A percentile compares a stretch with the other conserved stretches of the same genome.
phyloP scores from a whole-genome alignment of 2,888 invertebrate species.

The Parelbella ahira region DNA sequence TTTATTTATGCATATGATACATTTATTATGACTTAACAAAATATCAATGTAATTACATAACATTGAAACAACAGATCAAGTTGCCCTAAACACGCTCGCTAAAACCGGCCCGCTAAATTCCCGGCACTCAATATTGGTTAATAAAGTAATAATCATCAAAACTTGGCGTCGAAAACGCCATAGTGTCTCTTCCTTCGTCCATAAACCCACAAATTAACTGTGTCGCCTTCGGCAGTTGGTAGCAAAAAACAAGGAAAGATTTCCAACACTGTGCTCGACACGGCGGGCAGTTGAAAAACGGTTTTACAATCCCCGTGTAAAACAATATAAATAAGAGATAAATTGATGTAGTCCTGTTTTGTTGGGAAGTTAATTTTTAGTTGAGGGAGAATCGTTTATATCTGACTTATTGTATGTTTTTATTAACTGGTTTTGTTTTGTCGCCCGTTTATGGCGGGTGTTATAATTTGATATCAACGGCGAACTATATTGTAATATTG shows the following conservation, averaged over 20 bases:
- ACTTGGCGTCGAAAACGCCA: conserved; percentile 58
- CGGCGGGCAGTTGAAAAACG: conserved; percentile 30
- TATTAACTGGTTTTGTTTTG: conserved; percentile 26
- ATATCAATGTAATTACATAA: too few species aligned
- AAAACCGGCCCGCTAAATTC: conserved; percentile 36
- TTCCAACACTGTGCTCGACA: conserved; percentile 26
- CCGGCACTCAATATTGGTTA: conserved; percentile 76
- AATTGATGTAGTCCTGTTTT: conserved; percentile 48
- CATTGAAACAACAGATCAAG: conserved; percentile 2
- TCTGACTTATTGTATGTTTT: conserved; percentile 72
- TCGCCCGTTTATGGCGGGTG: too few species aligned
- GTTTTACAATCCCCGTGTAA: conserved; percentile 18
- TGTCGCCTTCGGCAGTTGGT: conserved; percentile 12
- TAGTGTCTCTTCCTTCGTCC: conserved; percentile 32
- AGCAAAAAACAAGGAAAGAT: conserved; percentile 18
- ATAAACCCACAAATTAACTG: conserved; percentile 22
- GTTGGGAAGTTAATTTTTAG: conserved; percentile 45
- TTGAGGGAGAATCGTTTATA: conserved; percentile 45
- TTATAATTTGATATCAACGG: conserved; percentile 1
- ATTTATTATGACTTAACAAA: too few species aligned
- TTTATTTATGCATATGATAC: too few species aligned
- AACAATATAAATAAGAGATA: conserved; percentile 40
- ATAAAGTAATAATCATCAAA: conserved; percentile 78
- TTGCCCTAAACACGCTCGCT: conserved; percentile 22
- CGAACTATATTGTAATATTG: too few species aligned